Base-by-base conservation (phyloP, 2,797 vertebrate genomes). In the Mormyrops attenuatus region DNA sequence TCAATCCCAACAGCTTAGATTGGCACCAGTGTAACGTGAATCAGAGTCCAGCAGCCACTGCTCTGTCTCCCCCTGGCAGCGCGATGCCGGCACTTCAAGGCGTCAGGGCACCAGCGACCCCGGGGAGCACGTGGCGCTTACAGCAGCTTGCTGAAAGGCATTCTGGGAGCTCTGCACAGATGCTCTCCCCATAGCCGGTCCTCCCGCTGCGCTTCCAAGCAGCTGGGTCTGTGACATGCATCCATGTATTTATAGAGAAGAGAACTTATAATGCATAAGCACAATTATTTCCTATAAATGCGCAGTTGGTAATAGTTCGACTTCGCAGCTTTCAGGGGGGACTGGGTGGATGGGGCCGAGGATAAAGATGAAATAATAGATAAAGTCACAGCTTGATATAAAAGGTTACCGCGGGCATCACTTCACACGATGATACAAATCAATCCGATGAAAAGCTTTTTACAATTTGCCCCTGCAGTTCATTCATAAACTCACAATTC, bases 151-250 rank as follows among this genome's bases (percentile, higher is more conserved):
- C 22, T 30, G 82, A 89, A 63, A 86, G 44, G 80, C 55, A 89
- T 89, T 89, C 80, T 89, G 77, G 53, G 55, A 89, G 55, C 22
- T 73, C 13, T 15, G 26, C 60, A 44, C 82, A 89, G 89, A 66
- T 66, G 89, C 57, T 77, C 47, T 53, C 88, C 77, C 13, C 55
- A 26, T 49, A 63, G 89, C 80, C 44, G 34, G 47, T 17, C 22
- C 73, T 47, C 53, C 57, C 15, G 41, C 26, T 7, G 22, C 26
- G 20, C 57, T 63, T n/a, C n/a, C 57, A 17, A 44, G 88, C n/a
- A 22, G 88, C 41, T 86, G 52, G 55, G 7, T 34, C 82, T 26
- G 82, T 50, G 82, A 50, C 82, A 85, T 15, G 44, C 44, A 5
- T 22, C 82, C 26, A 8, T 9, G 20, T 85, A 20, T 50, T 50